Percentiles rank a stretch among this genome's conserved stretches.
phyloP scores from a whole-genome alignment of 2,888 invertebrate species.

The Chromoteleia sp. region DNA sequence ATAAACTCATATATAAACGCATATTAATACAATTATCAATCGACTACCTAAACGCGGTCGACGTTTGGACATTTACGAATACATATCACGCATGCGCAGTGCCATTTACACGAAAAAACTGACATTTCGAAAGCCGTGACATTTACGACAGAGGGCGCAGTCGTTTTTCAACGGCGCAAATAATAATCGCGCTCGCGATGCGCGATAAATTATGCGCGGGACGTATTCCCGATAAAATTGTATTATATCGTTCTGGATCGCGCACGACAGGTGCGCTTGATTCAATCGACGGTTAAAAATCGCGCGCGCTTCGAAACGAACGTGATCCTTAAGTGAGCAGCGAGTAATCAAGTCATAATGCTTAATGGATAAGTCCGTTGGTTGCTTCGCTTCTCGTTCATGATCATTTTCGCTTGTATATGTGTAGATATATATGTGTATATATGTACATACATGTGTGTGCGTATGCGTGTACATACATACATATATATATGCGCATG shows the following conservation, averaged over 20 bases:
- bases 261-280: constrained; percentile 66
- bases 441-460: too few relatives aligned
- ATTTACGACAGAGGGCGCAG: constrained; percentile 59
- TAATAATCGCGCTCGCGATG: constrained; percentile 53
- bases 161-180: constrained; percentile 51
- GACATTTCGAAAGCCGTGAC: constrained; percentile 53
- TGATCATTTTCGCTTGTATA: constrained; percentile 36
- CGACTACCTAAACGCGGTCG: too few relatives aligned
- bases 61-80: not conserved
- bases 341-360: constrained; percentile 75
- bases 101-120: constrained; percentile 29
- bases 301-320: constrained; percentile 62
- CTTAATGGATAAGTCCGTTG: constrained; percentile 74
- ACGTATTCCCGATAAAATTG: constrained; percentile 60
- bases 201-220: constrained; percentile 63
- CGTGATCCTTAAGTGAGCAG: constrained; percentile 69
- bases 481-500: too few relatives aligned
- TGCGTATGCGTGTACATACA: too few relatives aligned
- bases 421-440: too few relatives aligned
- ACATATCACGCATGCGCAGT: constrained; percentile 20
- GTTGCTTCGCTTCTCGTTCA: constrained; percentile 62
- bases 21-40: too few relatives aligned
- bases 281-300: constrained; percentile 65
- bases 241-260: constrained; percentile 63
- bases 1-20: too few relatives aligned